A percentile compares a stretch with the other conserved stretches of the same genome.
Evolutionary conservation across 53 echinoderm and acorn worm genomes (phyloP).

Genomic region (Astropecten irregularis): DNA sequence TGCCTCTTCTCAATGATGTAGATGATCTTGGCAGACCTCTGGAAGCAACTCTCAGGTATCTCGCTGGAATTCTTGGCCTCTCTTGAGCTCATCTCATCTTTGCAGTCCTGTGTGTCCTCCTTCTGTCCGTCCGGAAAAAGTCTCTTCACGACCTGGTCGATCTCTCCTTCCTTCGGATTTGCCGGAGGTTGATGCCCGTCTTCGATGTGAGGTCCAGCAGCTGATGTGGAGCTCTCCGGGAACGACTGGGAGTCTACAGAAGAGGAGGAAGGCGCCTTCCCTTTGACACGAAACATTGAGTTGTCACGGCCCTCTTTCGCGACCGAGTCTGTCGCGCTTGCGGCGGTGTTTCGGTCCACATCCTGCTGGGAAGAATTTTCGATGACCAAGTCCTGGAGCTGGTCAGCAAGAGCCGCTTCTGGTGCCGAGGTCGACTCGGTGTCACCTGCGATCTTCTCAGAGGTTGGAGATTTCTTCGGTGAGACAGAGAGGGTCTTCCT

Average conservation of each 20-base stretch:
- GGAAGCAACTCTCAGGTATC: constrained; percentile 60
- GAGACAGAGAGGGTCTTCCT: not conserved
- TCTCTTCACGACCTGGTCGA: constrained; percentile 28
- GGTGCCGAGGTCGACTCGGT: not conserved
- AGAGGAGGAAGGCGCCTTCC: not conserved
- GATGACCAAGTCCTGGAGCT: not conserved
- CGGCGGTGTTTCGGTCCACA: not conserved
- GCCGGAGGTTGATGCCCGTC: not conserved
- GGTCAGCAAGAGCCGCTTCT: not conserved
- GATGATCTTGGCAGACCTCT: constrained; percentile 80
- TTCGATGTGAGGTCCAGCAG: not conserved
- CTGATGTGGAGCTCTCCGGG: no score
- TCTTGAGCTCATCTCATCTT: not conserved
- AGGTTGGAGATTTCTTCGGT: not conserved
- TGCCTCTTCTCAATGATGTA: constrained; percentile 90
- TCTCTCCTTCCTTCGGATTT: not conserved
- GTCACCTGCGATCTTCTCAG: not conserved
- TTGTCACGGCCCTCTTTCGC: not conserved
- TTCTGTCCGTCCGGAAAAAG: constrained; percentile 21
- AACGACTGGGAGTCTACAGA: no score
- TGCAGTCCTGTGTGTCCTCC: not conserved
- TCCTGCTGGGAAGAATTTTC: not conserved
- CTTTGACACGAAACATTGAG: not conserved
- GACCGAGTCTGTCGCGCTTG: not conserved
- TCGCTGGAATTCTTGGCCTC: not conserved